Conservation (phyloP, 2,888 invertebrate genomes). For the Volucella bombylans region DNA sequence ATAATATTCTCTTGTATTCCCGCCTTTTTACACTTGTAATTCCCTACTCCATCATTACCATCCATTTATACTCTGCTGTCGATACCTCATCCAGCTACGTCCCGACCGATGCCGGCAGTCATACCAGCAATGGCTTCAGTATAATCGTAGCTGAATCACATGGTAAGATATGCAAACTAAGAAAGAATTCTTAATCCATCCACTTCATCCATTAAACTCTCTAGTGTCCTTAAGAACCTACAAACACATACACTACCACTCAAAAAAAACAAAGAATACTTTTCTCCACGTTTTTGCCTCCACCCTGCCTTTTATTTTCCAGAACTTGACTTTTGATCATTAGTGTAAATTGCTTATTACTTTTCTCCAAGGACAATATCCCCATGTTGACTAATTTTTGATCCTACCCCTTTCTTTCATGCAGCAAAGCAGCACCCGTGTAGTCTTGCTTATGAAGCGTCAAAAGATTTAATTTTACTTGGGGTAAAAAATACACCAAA, state of each 20-base stretch:
- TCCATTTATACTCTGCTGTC: conserved; percentile 32
- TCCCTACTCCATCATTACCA: conserved; percentile 47
- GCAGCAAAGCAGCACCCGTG: neutral
- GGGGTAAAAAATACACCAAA: conserved; percentile 18
- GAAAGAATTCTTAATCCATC: conserved; percentile 63
- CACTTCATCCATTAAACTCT: conserved; percentile 45
- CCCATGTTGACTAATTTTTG: conserved; percentile 47
- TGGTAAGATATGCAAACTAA: neutral
- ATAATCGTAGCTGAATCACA: neutral
- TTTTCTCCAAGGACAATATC: conserved; percentile 48
- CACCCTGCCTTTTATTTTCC: conserved; percentile 46
- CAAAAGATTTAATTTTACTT: conserved; percentile 62
- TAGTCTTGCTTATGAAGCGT: conserved; percentile 25
- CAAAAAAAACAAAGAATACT: neutral
- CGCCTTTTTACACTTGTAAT: conserved; percentile 42
- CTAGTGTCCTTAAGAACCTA: conserved; percentile 49
- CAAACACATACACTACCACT: conserved; percentile 9
- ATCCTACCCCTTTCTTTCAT: conserved; percentile 53
- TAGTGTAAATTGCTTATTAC: conserved; percentile 70
- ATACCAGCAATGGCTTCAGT: neutral
- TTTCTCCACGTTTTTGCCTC: conserved; percentile 25
- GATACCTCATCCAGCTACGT: conserved; percentile 9
- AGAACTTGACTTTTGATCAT: conserved; percentile 72
- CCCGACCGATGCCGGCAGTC: neutral
- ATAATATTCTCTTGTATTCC: conserved; percentile 12